Percentiles rank a stretch among this genome's conserved stretches.
Conservation (phyloP, 1,140 invertebrate species). For the Drosophila orosa region DNA sequence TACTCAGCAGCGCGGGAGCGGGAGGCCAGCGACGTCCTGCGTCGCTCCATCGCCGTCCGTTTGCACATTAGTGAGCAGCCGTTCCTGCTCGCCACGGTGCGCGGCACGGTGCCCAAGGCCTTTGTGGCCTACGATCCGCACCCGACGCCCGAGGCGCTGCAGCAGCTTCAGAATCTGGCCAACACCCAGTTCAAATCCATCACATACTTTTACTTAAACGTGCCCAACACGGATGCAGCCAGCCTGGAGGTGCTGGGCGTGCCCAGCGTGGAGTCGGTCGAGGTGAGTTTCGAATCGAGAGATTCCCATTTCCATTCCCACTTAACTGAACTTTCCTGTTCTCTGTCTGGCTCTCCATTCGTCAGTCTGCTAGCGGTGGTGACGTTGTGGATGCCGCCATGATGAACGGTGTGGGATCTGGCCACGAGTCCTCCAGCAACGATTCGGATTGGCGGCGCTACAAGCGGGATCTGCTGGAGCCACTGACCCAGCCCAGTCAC, state of each 20-base stretch:
- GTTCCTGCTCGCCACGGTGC: conserved; percentile 73
- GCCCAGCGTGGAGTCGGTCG: conserved; percentile 83
- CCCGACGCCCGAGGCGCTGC: conserved; percentile 61
- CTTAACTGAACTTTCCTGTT: background rate
- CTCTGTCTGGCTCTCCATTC: background rate
- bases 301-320: background rate
- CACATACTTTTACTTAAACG: conserved; percentile 86
- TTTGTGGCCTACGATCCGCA: conserved; percentile 73
- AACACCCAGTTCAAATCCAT: conserved; percentile 84
- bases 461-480: conserved; percentile 59
- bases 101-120: conserved; percentile 73
- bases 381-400: conserved; percentile 81
- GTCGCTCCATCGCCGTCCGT: conserved; percentile 85
- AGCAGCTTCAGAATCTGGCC: conserved; percentile 67
- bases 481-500: conserved; percentile 56
- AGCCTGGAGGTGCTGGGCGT: conserved; percentile 86
- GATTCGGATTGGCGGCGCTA: conserved; percentile 67
- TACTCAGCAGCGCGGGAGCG: conserved; percentile 86
- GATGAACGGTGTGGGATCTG: conserved; percentile 62
- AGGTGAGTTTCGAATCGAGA: conserved; percentile 25
- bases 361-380: conserved; percentile 39
- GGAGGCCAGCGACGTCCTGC: conserved; percentile 86
- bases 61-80: conserved; percentile 73
- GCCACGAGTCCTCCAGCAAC: conserved; percentile 29
- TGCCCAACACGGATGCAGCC: conserved; percentile 87